Conservation (phyloP, 2,888 invertebrate species). For the Podabrus alpinus region DNA sequence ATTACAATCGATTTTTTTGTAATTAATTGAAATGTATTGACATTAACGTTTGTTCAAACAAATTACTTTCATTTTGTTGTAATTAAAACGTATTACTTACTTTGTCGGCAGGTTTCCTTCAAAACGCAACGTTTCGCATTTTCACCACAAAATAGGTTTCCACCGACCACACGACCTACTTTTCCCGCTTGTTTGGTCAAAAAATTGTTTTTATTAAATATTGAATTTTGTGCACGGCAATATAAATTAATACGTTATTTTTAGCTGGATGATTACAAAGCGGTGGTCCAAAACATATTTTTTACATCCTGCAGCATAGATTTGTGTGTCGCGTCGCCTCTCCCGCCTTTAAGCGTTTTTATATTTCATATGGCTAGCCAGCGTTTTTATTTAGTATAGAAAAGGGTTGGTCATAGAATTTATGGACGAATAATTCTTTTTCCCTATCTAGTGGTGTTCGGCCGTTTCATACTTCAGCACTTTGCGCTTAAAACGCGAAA, state of each 20-base stretch:
- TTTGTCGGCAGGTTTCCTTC: background rate
- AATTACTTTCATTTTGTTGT: background rate
- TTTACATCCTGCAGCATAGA: slow-evolving; percentile 17
- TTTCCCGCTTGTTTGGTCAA: background rate
- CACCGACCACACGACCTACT: background rate
- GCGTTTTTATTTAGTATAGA: slow-evolving; percentile 40
- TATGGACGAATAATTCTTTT: slow-evolving; percentile 41
- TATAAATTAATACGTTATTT: slow-evolving; percentile 7
- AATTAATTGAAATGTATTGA: background rate
- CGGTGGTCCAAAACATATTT: slow-evolving; percentile 18
- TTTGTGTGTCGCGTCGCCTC: slow-evolving; percentile 10
- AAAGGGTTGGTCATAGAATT: slow-evolving; percentile 40
- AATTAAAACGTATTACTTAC: background rate
- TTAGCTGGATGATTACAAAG: slow-evolving; percentile 9
- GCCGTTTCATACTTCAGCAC: slow-evolving; percentile 33
- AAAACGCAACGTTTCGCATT: background rate
- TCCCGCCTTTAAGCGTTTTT: slow-evolving; percentile 15
- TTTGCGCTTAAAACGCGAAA: slow-evolving; percentile 33
- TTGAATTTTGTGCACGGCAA: background rate
- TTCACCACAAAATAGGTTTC: background rate
- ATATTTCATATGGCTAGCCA: slow-evolving; percentile 32
- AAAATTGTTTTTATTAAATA: background rate
- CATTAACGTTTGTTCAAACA: background rate
- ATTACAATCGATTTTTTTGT: background rate
- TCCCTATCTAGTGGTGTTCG: slow-evolving; percentile 34